Percentiles rank a stretch among this genome's conserved stretches.
Conservation (phyloP, 2,888 invertebrate species). For the Portevinia maculata region DNA sequence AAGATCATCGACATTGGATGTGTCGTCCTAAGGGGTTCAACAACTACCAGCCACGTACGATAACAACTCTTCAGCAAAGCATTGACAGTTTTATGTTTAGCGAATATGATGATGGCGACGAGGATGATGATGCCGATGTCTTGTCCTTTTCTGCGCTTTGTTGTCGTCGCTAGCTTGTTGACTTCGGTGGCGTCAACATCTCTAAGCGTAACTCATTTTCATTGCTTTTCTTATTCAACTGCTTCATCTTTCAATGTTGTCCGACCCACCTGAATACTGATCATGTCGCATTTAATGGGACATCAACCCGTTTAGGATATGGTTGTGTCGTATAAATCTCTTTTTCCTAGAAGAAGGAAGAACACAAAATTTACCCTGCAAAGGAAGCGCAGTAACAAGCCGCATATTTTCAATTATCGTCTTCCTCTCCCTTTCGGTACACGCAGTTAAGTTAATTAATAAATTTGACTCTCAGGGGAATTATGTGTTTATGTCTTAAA, state of each 20-base stretch:
- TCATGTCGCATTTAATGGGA: conserved; percentile 62
- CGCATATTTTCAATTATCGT: conserved; percentile 42
- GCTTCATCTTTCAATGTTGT: conserved; percentile 6
- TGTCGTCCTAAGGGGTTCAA: conserved; percentile 48
- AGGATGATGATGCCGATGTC: conserved; percentile 9
- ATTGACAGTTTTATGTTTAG: conserved; percentile 72
- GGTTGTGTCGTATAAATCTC: conserved; percentile 33
- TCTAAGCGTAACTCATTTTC: conserved; percentile 33
- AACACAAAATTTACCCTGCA: neutral
- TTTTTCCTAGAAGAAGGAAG: conserved; percentile 25
- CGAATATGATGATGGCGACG: conserved; percentile 52
- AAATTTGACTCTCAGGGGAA: conserved; percentile 10
- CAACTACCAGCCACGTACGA: conserved; percentile 60
- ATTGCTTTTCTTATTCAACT: conserved; percentile 19
- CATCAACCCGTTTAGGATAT: conserved; percentile 34
- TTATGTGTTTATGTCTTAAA: conserved; percentile 20
- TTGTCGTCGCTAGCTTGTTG: conserved; percentile 13
- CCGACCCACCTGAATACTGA: conserved; percentile 52
- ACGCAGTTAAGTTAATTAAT: conserved; percentile 30
- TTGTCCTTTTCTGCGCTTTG: conserved; percentile 51
- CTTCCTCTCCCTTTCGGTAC: conserved; percentile 17
- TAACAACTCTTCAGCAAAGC: conserved; percentile 59
- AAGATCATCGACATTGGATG: conserved; percentile 47
- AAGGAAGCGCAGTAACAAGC: conserved; percentile 6
- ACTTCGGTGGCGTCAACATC: conserved; percentile 41